A percentile compares a stretch with the other conserved stretches of the same genome.
Evolutionary conservation across 2,888 invertebrate genomes (phyloP).

Genomic region (Tipula lateralis): DNA sequence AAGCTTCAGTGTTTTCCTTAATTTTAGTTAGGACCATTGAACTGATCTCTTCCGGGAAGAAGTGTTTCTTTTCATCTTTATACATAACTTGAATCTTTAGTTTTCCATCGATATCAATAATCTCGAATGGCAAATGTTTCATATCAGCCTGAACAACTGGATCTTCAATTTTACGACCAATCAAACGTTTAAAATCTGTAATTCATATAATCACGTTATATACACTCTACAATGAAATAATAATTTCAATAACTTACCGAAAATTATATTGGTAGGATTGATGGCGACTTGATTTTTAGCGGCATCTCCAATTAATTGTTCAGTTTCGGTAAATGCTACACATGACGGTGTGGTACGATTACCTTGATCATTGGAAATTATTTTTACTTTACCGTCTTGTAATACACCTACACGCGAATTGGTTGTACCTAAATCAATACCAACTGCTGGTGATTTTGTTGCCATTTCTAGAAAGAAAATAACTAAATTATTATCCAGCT

Average conservation of each 20-base stretch:
- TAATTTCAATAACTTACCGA: conserved; percentile 45
- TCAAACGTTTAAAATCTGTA: conserved; percentile 84
- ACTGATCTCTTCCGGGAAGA: conserved; percentile 91
- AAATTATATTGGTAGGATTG: conserved; percentile 84
- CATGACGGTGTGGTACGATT: too few species aligned
- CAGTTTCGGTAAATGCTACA: conserved; percentile 80
- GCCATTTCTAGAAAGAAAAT: conserved; percentile 42
- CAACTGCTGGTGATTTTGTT: conserved; percentile 75
- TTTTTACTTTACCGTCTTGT: conserved; percentile 86
- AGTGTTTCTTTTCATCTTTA: conserved; percentile 81
- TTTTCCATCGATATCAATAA: conserved; percentile 71
- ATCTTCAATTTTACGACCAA: too few species aligned
- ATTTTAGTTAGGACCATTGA: too few species aligned
- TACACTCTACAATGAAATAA: too few species aligned
- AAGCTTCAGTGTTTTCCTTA: conserved; percentile 88
- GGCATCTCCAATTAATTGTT: too few species aligned
- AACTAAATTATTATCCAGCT: not conserved
- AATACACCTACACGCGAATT: conserved; percentile 93
- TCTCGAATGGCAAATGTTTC: conserved; percentile 92
- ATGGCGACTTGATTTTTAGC: conserved; percentile 81
- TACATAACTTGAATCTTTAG: too few species aligned
- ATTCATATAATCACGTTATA: too few species aligned
- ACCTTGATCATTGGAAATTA: conserved; percentile 84
- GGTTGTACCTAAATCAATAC: conserved; percentile 94
- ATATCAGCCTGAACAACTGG: too few species aligned